Conservation (phyloP, 1,140 invertebrate species). For the Leptonema lineaticorne region DNA sequence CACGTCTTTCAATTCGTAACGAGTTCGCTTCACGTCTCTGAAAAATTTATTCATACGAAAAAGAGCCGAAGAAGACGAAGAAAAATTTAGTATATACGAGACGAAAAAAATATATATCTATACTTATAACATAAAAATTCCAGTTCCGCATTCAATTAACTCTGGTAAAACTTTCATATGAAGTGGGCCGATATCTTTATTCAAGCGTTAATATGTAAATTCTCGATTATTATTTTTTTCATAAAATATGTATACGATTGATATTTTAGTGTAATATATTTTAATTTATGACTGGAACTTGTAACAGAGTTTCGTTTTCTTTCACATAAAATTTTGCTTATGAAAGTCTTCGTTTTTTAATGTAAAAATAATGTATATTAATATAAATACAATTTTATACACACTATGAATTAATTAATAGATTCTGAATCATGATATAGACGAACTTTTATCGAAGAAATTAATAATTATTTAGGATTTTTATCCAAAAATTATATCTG, state of each 20-base stretch:
- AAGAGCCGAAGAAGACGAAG: too few relatives aligned
- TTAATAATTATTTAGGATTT: too few relatives aligned
- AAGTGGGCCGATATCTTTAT: neutral
- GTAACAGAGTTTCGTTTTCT: conserved; percentile 26
- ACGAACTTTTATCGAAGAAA: too few relatives aligned
- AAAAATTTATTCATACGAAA: too few relatives aligned
- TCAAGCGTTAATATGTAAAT: conserved; percentile 40
- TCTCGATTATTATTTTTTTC: conserved; percentile 27
- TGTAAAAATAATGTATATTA: too few relatives aligned
- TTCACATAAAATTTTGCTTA: neutral
- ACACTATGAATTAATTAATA: too few relatives aligned
- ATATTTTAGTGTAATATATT: conserved; percentile 40
- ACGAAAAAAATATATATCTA: neutral
- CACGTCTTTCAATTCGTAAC: too few relatives aligned
- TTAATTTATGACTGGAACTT: conserved; percentile 34
- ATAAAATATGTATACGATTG: conserved; percentile 35
- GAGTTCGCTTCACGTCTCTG: too few relatives aligned
- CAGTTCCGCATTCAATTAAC: neutral
- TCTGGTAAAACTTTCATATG: too few relatives aligned
- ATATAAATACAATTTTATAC: too few relatives aligned
- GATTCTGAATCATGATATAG: too few relatives aligned
- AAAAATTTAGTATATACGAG: neutral
- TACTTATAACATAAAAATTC: neutral
- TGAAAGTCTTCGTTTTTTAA: neutral
- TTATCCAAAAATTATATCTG: too few relatives aligned